Evolutionary conservation across 2,888 invertebrate genomes (phyloP).

Genomic region (Catocala sponsa): DNA sequence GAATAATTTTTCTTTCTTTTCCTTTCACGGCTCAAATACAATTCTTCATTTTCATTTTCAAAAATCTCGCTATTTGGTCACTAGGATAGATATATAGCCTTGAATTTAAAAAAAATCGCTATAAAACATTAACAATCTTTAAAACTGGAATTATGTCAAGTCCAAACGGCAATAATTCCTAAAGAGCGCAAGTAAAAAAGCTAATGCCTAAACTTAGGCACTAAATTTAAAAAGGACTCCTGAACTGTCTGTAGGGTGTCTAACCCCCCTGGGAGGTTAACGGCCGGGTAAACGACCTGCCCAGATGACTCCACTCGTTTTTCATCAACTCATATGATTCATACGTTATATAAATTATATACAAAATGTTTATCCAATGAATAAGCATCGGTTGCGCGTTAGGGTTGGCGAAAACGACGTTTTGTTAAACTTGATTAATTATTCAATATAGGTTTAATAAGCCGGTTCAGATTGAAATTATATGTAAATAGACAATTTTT

Average conservation of each 20-base stretch:
- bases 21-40: no score
- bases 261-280: conserved; percentile 58
- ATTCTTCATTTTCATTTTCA: no score
- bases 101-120: no score
- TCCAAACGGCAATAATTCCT: neutral
- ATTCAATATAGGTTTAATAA: no score
- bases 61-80: no score
- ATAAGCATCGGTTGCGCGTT: conserved; percentile 36
- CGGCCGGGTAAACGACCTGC: conserved; percentile 70
- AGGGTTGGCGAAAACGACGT: conserved; percentile 39
- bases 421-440: neutral
- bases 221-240: conserved; percentile 28
- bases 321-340: conserved; percentile 54
- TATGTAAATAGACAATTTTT: no score
- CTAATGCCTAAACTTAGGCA: conserved; percentile 19
- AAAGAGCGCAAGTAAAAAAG: conserved; percentile 7
- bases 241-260: conserved; percentile 37
- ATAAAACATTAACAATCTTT: no score
- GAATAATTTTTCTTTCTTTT: no score
- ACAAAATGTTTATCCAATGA: conserved; percentile 51
- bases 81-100: no score
- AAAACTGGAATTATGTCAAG: neutral
- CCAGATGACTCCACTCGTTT: conserved; percentile 61
- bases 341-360: conserved; percentile 33
- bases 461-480: no score